Evolutionary conservation across 1,140 invertebrate genomes (phyloP).

Genomic region (Penaeus indicus): DNA sequence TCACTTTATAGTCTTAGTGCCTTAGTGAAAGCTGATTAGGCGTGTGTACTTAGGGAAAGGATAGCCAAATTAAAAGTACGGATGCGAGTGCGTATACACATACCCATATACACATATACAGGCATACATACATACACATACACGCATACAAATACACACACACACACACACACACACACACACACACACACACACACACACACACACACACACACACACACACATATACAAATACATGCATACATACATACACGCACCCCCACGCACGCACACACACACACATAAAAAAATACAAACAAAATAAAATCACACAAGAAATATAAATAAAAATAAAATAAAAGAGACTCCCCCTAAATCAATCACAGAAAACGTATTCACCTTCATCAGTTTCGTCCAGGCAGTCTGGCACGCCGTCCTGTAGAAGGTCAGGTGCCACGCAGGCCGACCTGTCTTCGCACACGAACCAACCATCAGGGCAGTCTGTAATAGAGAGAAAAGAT

Average conservation of each 20-base stretch:
- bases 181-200: too few species aligned
- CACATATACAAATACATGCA: background rate
- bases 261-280: background rate
- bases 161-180: too few species aligned
- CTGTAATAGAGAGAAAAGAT: background rate
- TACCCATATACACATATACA: background rate
- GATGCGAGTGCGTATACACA: background rate
- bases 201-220: background rate
- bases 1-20: too few species aligned
- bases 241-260: background rate
- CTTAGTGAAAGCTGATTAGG: too few species aligned
- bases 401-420: conserved; percentile 51
- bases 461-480: conserved; percentile 47
- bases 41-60: too few species aligned
- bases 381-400: conserved; percentile 51
- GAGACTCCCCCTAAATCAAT: too few species aligned
- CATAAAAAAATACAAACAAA: too few species aligned
- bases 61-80: too few species aligned
- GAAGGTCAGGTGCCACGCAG: conserved; percentile 40
- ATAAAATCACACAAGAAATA: too few species aligned
- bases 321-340: too few species aligned
- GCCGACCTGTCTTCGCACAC: conserved; percentile 48
- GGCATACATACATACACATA: background rate
- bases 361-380: background rate
- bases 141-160: too few species aligned